Conservation (phyloP, 2,113 vertebrate species). For the Ellobius talpinus region DNA sequence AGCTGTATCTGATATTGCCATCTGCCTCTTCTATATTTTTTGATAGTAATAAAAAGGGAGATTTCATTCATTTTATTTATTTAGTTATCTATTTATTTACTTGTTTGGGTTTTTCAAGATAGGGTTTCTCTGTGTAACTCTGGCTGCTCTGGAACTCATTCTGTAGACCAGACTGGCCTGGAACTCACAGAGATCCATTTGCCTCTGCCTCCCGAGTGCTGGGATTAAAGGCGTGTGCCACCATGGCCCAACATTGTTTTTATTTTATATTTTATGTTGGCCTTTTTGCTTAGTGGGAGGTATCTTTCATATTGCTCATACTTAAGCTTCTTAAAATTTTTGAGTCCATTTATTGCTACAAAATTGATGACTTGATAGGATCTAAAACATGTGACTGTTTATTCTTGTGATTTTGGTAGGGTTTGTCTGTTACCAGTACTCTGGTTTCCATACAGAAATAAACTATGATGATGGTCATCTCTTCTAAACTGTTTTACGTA, state of each 20-base stretch:
- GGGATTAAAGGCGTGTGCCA: neutral
- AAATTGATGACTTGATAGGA: slow-evolving; percentile 10
- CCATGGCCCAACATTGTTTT: neutral
- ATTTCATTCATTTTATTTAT: neutral
- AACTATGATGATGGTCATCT: neutral
- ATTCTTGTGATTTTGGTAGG: slow-evolving; percentile 25
- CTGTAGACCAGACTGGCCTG: neutral
- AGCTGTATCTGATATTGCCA: neutral
- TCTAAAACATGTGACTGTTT: slow-evolving; percentile 32
- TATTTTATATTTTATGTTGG: slow-evolving; percentile 42
- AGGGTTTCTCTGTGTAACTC: neutral
- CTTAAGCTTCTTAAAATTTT: slow-evolving; percentile 26
- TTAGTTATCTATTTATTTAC: neutral
- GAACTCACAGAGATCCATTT: neutral
- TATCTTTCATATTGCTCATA: slow-evolving; percentile 43
- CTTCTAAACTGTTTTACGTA: neutral
- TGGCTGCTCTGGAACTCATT: neutral
- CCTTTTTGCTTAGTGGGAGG: slow-evolving; percentile 50
- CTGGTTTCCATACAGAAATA: slow-evolving; percentile 29
- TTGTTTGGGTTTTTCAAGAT: neutral
- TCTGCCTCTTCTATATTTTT: slow-evolving; percentile 40
- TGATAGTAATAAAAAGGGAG: neutral
- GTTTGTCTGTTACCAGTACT: neutral
- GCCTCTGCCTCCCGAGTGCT: neutral
- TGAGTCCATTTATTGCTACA: slow-evolving; percentile 26